phyloP scores from a whole-genome alignment of 2,113 vertebrate genomes.

The Recurvirostra avosetta region DNA sequence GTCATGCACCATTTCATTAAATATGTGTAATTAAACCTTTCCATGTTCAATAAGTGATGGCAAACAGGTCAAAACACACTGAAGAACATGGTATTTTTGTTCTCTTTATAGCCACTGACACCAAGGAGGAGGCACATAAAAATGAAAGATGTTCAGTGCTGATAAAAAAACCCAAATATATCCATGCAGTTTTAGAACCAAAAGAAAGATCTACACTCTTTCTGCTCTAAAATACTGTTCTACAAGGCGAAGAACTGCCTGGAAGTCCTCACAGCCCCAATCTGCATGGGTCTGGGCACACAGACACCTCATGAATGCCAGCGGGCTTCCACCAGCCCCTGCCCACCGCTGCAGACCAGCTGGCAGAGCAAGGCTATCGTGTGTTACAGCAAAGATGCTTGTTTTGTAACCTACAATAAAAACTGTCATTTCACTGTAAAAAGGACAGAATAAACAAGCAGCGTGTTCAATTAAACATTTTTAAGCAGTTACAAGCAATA shows the following conservation, averaged over 20 bases:
- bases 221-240: neutral
- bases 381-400: neutral
- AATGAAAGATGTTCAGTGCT: neutral
- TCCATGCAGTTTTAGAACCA: neutral
- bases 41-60: neutral
- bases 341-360: neutral
- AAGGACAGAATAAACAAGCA: neutral
- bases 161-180: neutral
- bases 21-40: neutral
- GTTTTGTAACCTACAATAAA: neutral
- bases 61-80: neutral
- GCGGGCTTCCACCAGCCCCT: neutral
- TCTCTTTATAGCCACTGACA: neutral
- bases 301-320: fast-evolving
- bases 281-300: fast-evolving
- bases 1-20: neutral
- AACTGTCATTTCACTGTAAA: neutral
- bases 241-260: neutral
- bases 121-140: neutral
- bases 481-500: neutral
- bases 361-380: fast-evolving
- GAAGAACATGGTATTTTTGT: neutral
- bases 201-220: neutral
- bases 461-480: neutral
- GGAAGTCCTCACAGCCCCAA: neutral